Evolutionary conservation across 2,888 invertebrate genomes (phyloP).

Genomic region (Microplitis deprimator): DNA sequence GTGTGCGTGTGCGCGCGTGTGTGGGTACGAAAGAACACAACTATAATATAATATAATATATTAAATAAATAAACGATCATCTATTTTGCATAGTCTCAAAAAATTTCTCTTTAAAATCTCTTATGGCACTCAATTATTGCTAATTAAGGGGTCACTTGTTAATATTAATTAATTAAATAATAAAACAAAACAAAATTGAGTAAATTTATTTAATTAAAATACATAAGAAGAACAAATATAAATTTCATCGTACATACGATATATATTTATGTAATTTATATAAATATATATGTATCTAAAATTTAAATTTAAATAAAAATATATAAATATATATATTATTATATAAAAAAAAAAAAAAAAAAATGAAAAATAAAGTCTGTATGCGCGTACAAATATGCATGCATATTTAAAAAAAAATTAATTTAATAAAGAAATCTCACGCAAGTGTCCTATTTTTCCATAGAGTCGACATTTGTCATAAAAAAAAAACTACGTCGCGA

Average conservation of each 20-base stretch:
- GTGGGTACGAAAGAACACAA: slow-evolving; percentile 21
- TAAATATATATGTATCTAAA: slow-evolving; percentile 55
- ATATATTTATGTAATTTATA: slow-evolving; percentile 50
- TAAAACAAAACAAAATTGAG: slow-evolving; percentile 37
- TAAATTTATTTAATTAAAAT: background rate
- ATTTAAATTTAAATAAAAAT: slow-evolving; percentile 60
- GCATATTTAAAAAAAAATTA: slow-evolving; percentile 55
- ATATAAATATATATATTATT: slow-evolving; percentile 57
- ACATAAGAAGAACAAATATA: slow-evolving; percentile 22
- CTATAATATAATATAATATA: slow-evolving; percentile 8
- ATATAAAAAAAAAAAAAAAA: background rate
- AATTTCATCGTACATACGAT: slow-evolving; percentile 53
- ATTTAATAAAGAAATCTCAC: slow-evolving; percentile 59
- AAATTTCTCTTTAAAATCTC: slow-evolving; percentile 66
- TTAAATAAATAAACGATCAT: slow-evolving; percentile 60
- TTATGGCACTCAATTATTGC: slow-evolving; percentile 66
- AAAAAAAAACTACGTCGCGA: slow-evolving; percentile 41
- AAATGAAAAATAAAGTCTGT: slow-evolving; percentile 38
- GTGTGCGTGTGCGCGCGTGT: slow-evolving; percentile 57
- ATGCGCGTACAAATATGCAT: slow-evolving; percentile 59
- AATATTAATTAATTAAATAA: slow-evolving; percentile 56
- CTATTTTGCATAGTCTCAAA: slow-evolving; percentile 70
- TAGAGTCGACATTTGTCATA: slow-evolving; percentile 50
- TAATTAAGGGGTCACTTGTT: slow-evolving; percentile 58
- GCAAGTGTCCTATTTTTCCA: slow-evolving; percentile 66